Base-by-base conservation (phyloP, 1,140 invertebrate species). In the Cyphomyrmex costatus region DNA sequence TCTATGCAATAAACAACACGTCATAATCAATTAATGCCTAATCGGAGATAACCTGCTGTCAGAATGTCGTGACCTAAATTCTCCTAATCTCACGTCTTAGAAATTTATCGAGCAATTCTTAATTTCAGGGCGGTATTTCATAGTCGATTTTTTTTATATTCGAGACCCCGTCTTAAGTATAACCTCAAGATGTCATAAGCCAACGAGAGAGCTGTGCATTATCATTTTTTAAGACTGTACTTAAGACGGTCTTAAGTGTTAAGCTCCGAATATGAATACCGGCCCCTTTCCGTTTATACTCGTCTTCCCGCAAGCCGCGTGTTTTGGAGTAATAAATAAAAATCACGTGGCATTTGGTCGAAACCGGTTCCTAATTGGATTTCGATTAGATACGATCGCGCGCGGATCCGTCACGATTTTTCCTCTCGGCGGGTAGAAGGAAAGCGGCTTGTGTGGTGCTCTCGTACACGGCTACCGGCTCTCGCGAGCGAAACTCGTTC, bases 321-420 rank as follows among this genome's bases (percentile, higher is more conserved):
- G 49, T 68, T 70, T 56, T 24, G 21, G n/a, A 8, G 3, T 10
- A 19, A 68, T 24, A 36, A 14, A 60, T 19, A 70, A 16, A 30
- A 70, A 70, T 80, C 53, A 60, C 7, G 53, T 61, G 79, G 24
- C 56, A 74, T 73, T 83, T 74, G 30, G 21, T 58, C 30, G n/a
- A 16, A 56, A 71, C 42, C 36, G 56, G 53, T 83, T 33, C 24
- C 65, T 7, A 61, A 83, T 83, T 60, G 36, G 36, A 82, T 27
- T 30, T 36, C 33, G 21, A 68, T 80, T 19, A 65, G 49, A 49
- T 49, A 21, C 36, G 21, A 46, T 21, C 51, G 21, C 53, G n/a
- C 24, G 27, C 4, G 19, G 79, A 61, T 61, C 24, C 53, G 19
- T 60, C 53, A 56, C 12, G 36, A 83, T 74, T 74, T 74, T 83